Conservation (phyloP, 92 coral and sea anemone species). For the Zoanthus sansibaricus region DNA sequence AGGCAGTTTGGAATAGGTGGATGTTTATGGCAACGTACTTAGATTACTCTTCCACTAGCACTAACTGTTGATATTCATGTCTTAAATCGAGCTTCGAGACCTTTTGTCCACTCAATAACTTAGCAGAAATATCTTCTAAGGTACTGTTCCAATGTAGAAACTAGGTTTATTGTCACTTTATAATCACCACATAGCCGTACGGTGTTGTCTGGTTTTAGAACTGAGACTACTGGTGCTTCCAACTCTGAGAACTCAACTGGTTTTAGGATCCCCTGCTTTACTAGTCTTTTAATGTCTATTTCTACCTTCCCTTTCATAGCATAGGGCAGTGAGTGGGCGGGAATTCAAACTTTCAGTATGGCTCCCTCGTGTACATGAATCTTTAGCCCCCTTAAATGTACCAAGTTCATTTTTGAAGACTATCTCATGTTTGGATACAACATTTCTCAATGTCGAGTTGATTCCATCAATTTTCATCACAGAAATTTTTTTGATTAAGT, state of each 20-base stretch:
- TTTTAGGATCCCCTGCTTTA: slow-evolving; percentile 39
- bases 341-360: slow-evolving; percentile 29
- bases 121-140: slow-evolving; percentile 6
- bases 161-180: slow-evolving; percentile 5
- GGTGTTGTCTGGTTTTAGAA: slow-evolving; percentile 50
- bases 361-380: no score
- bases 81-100: slow-evolving; percentile 45
- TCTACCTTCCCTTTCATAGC: slow-evolving; percentile 48
- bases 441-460: slow-evolving; percentile 29
- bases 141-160: slow-evolving; percentile 10
- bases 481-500: background rate
- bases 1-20: slow-evolving; percentile 47
- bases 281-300: slow-evolving; percentile 51
- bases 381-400: no score
- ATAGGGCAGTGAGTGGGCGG: slow-evolving; percentile 49
- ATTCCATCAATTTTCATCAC: background rate
- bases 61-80: slow-evolving; percentile 65
- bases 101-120: slow-evolving; percentile 7
- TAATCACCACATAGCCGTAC: slow-evolving; percentile 1
- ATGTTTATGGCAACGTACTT: slow-evolving; percentile 54
- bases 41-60: slow-evolving; percentile 43
- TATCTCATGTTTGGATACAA: slow-evolving; percentile 18
- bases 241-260: slow-evolving; percentile 57
- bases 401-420: slow-evolving; percentile 13
- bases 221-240: slow-evolving; percentile 55